Evolutionary conservation across 2,797 vertebrate species (phyloP), one percentile per base, ranked within the genome.

Genomic region (Pachyuromys duprasi): DNA sequence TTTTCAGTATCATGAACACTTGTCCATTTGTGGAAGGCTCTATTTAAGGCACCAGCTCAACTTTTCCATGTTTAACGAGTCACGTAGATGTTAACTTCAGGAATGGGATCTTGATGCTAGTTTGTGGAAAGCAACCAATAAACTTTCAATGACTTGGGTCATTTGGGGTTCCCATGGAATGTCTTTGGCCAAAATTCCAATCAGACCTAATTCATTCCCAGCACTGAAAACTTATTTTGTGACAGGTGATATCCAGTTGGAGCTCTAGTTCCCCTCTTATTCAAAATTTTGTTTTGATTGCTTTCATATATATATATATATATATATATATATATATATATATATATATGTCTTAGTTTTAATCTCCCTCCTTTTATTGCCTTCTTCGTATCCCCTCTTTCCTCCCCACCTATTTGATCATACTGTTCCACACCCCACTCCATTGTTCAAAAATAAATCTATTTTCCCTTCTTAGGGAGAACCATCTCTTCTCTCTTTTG

Each of bases 351-450:
- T 45, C 17, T 65, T 65, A 20, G 60, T 33, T 83, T 65, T 63
- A 63, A 65, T 5, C 4, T 3, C 17, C 15, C 9, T 62, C 26
- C 4, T 5, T 6, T 5, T 3, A 63, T 65, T 82, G 11, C 5
- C 39, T 65, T 9, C 2, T 2, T 17, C 45, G 28, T 63, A 22
- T n/a, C 15, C 15, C 3, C 14, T 0, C 8, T 13, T 45, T 3
- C 26, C 4, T 65, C 17, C 8, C 24, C 8, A 82, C 8, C 2
- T 2, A 18, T 42, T 42, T 62, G 36, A 63, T 31, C 60, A 9
- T 65, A 42, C 9, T 33, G 2, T 45, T 65, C 3, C 0, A 13
- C 12, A 20, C 9, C 26, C 42, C 8, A 22, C 20, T 2, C 9
- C 60, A 4, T 82, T 62, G 39, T 82, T 31, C 60, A 45, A 42